A percentile compares a stretch with the other conserved stretches of the same genome.
phyloP scores from a whole-genome alignment of 2,113 vertebrate genomes.

The Dasyurus viverrinus region DNA sequence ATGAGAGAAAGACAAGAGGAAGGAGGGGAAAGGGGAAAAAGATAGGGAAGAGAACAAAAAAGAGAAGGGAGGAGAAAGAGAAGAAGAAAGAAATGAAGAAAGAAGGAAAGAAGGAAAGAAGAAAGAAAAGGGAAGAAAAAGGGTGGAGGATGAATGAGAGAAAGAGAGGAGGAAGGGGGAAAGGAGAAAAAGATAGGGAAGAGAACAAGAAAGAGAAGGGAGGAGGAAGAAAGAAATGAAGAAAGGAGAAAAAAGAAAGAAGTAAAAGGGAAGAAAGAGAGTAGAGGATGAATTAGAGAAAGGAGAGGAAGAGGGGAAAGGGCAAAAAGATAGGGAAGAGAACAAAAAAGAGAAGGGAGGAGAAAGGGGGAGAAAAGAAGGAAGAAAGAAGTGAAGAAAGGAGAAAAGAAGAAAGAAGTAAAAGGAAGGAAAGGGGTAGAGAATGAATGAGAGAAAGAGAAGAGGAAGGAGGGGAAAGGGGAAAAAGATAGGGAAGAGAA shows the following conservation, averaged over 20 bases:
- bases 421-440: too few relatives aligned
- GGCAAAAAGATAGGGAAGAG: too few relatives aligned
- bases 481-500: too few relatives aligned
- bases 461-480: too few relatives aligned
- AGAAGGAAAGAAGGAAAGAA: not conserved
- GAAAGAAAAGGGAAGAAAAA: not conserved
- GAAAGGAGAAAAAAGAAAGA: not conserved
- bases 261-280: not conserved
- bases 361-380: too few relatives aligned
- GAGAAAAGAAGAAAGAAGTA: too few relatives aligned
- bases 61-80: not conserved
- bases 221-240: slow-evolving; percentile 1
- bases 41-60: not conserved
- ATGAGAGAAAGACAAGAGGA: not conserved
- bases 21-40: too few relatives aligned
- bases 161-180: not conserved
- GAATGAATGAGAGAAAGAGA: too few relatives aligned
- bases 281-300: not conserved
- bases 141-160: too few relatives aligned
- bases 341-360: too few relatives aligned
- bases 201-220: not conserved
- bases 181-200: slow-evolving; percentile 3
- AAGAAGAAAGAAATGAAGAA: not conserved
- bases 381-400: too few relatives aligned
- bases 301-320: not conserved